Conservation (phyloP, 2,797 vertebrate genomes). For the Macropus fuliginosus region DNA sequence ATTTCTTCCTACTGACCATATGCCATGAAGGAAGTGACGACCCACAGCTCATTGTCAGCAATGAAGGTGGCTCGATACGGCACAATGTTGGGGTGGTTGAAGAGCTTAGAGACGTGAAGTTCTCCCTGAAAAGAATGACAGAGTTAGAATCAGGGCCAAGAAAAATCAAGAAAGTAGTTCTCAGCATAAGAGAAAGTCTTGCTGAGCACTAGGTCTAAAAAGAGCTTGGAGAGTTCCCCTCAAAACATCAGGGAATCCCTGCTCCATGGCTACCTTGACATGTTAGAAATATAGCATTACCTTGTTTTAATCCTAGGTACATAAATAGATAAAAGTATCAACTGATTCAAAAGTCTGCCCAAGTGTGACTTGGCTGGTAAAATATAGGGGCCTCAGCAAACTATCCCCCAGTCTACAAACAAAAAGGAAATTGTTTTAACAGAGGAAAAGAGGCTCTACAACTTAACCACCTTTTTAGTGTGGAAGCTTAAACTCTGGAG, state of each 20-base stretch:
- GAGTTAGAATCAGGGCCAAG: conserved; percentile 35
- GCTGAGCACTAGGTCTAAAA: background rate
- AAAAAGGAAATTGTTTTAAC: background rate
- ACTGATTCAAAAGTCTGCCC: background rate
- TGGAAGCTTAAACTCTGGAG: background rate
- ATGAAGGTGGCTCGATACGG: conserved; percentile 97
- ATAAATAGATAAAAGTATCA: background rate
- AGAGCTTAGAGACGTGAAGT: conserved; percentile 97
- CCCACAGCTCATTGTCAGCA: conserved; percentile 98
- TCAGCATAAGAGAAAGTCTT: background rate
- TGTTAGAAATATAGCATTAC: background rate
- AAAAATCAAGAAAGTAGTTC: background rate
- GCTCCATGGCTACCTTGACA: background rate
- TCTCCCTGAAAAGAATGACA: conserved; percentile 88
- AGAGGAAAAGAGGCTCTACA: background rate
- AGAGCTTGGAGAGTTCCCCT: background rate
- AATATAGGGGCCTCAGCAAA: background rate
- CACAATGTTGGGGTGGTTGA: conserved; percentile 95
- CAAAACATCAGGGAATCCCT: background rate
- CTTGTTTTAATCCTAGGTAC: background rate
- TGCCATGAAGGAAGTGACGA: conserved; percentile 97
- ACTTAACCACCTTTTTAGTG: background rate
- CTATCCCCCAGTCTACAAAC: background rate
- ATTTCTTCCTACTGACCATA: conserved; percentile 89
- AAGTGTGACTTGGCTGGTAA: background rate